These are phyloP conservation scores for Cranoglanis bouderius DNA, from an alignment of 2,113 vertebrate species.

Conservation along the genomic window DNA sequence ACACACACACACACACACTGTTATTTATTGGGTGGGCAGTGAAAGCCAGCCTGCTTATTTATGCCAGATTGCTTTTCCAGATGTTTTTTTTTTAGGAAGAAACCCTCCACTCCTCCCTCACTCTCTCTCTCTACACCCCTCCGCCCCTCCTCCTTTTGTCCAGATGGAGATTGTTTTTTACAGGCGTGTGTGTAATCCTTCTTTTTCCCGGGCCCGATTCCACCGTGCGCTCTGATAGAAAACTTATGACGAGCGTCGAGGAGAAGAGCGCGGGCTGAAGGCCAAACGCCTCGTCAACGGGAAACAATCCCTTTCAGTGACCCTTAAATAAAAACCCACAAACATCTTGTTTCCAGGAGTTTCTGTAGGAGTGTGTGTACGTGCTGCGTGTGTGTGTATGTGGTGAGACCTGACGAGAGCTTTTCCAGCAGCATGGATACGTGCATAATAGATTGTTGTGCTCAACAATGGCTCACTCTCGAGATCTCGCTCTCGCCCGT, in stretches of 20 bases:
- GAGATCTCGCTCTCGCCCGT: slow-evolving; percentile 8
- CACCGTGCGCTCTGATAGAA: slow-evolving; percentile 60
- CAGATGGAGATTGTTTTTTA: slow-evolving; percentile 76
- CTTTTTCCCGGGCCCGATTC: slow-evolving; percentile 56
- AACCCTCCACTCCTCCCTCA: slow-evolving; percentile 53
- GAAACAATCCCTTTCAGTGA: slow-evolving; percentile 55
- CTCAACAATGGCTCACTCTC: slow-evolving; percentile 36
- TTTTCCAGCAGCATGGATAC: slow-evolving; percentile 30
- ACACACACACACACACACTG: slow-evolving; percentile 59
- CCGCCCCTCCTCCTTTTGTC: slow-evolving; percentile 55
- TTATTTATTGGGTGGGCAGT: slow-evolving; percentile 78
- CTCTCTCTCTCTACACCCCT: slow-evolving; percentile 9
- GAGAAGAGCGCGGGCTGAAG: slow-evolving; percentile 40
- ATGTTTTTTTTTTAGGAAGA: slow-evolving; percentile 68
- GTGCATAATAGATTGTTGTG: slow-evolving; percentile 51
- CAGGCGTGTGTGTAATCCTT: slow-evolving; percentile 65
- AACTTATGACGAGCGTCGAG: slow-evolving; percentile 56
- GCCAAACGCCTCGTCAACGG: slow-evolving; percentile 49
- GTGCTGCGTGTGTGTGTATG: slow-evolving; percentile 29
- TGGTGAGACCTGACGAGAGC: slow-evolving; percentile 31
- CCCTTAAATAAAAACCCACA: slow-evolving; percentile 48
- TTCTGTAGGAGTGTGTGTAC: not conserved
- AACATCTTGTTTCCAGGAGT: slow-evolving; percentile 31
- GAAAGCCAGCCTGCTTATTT: slow-evolving; percentile 73
- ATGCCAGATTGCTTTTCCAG: slow-evolving; percentile 79